Evolutionary conservation across 2,888 invertebrate genomes (phyloP).

Genomic region (Phalangium opilio): DNA sequence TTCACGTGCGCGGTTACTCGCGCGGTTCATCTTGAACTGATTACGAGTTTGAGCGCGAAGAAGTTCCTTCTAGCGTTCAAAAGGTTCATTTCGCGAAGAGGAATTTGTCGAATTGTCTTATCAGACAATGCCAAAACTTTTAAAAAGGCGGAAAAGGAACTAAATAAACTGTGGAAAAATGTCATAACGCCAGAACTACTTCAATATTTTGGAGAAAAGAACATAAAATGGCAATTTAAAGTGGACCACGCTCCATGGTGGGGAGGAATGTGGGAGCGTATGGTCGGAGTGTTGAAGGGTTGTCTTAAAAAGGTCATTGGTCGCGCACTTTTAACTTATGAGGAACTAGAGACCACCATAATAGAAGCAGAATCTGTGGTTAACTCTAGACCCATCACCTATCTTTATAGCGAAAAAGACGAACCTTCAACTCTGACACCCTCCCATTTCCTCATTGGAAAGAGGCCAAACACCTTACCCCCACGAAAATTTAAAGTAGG

Average conservation of each 20-base stretch:
- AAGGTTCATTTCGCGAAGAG: slow-evolving; percentile 10
- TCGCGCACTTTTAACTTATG: no score
- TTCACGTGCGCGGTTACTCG: slow-evolving; percentile 2
- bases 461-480: no score
- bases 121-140: slow-evolving; percentile 20
- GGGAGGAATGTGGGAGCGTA: neutral
- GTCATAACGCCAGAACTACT: neutral
- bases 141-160: slow-evolving; percentile 10
- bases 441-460: no score
- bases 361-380: no score
- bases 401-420: no score
- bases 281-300: no score
- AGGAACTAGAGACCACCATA: no score
- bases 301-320: no score
- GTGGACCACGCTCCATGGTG: neutral
- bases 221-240: slow-evolving; percentile 19
- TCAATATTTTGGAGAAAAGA: slow-evolving; percentile 6
- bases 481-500: no score
- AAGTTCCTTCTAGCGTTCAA: slow-evolving; percentile 15
- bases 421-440: no score
- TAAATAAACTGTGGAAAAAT: slow-evolving; percentile 1
- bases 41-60: slow-evolving; percentile 11
- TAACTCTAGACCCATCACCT: no score
- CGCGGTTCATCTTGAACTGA: slow-evolving; percentile 16
- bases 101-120: no score